Base-by-base conservation (phyloP, 2,888 invertebrate genomes). In the Platypus cylindrus region DNA sequence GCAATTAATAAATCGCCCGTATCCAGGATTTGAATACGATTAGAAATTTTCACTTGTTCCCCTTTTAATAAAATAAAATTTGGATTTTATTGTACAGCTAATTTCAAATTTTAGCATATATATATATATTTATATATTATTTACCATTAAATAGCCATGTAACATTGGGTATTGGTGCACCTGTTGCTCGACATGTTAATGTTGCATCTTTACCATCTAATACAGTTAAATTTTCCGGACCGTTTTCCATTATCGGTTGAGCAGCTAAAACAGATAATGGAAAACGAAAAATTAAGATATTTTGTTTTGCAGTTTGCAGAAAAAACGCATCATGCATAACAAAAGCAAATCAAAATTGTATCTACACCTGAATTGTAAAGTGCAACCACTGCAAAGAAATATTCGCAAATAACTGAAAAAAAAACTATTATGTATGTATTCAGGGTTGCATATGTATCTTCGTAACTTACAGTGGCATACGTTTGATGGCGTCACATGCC, bases 91-190 rank as follows among this genome's bases (percentile, higher is more conserved):
- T 7, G 5, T 31, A 22, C 20, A 12, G 13, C n/a, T 20, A n/a
- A 17, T 16, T 5, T 15, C n/a, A n/a, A n/a, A 26, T 26, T 5
- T 9, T 26, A n/a, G 26, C 26, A 5, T 26, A n/a, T 26, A n/a
- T 12, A 26, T 11, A 8, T 2, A 12, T 28, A 5, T 26, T 26
- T n/a, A n/a, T n/a, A n/a, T n/a, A n/a, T n/a, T n/a, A 30, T 32
- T 72, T 70, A 91, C 91, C 86, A 64, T 87, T 85, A 56, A 81
- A 85, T 53, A 78, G 77, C 95, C 95, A 95, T 27, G 86, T 84
- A 39, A 85, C 74, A 55, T 84, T 86, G 7, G 95, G 94, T 47
- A 76, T 73, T 14, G 94, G 94, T 12, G 93, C 89, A 31, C 94
- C 94, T 34, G 79, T 73, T 17, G 89, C 91, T 48, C 84, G 73